These are phyloP conservation scores for Aphaenogaster rudis DNA, from an alignment of 1,140 invertebrate species.

Conservation along the genomic window DNA sequence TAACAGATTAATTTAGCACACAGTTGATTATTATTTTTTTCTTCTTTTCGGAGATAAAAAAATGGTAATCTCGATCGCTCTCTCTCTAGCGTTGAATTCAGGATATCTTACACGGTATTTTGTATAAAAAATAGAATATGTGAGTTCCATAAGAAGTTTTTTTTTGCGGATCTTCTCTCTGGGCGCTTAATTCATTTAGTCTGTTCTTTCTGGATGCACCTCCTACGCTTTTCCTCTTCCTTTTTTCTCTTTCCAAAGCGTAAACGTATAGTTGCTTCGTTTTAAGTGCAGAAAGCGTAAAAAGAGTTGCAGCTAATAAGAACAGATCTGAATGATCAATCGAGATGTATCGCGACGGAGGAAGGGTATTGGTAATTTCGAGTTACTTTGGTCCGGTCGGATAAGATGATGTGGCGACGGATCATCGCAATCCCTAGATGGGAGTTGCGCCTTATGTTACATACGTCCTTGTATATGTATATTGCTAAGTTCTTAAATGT, in stretches of 20 bases:
- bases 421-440: conserved; percentile 27
- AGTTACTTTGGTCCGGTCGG: conserved; percentile 37
- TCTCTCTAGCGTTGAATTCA: conserved; percentile 38
- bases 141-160: conserved; percentile 26
- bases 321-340: conserved; percentile 21
- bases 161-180: conserved; percentile 16
- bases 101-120: conserved; percentile 28
- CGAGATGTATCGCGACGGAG: conserved; percentile 18
- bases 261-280: conserved; percentile 36
- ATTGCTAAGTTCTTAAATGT: conserved; percentile 56
- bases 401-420: not conserved
- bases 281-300: conserved; percentile 40
- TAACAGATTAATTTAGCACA: conserved; percentile 25
- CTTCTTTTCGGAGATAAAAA: not conserved
- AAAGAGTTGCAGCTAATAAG: not conserved
- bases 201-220: conserved; percentile 26
- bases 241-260: conserved; percentile 52
- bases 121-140: conserved; percentile 36
- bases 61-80: conserved; percentile 36
- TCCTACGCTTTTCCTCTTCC: conserved; percentile 28
- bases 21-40: not conserved
- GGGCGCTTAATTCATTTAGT: not conserved
- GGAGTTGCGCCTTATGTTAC: conserved; percentile 44
- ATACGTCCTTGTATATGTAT: conserved; percentile 59
- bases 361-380: conserved; percentile 18